Base-by-base conservation (phyloP, 1,140 invertebrate species). In the Idris sp. region DNA sequence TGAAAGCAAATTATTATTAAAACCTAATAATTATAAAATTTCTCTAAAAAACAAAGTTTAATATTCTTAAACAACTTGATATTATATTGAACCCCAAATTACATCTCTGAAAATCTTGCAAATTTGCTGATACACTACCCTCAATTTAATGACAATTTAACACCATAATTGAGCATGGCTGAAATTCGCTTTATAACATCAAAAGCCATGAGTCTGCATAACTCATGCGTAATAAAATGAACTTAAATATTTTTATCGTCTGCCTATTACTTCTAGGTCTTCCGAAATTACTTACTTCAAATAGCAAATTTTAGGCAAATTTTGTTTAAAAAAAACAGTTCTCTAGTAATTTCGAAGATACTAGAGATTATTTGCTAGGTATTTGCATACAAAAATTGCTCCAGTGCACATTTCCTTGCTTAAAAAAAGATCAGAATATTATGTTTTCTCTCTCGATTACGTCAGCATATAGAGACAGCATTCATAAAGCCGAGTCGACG, bases 401-500 rank as follows among this genome's bases (percentile, higher is more conserved):
- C 40, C 46, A 54, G 40, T 44, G 26, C 18, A 43, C 6, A 33
- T 58, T 56, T 26, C n/a, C n/a, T n/a, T n/a, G n/a, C n/a, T n/a
- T n/a, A n/a, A n/a, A n/a, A n/a, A n/a, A n/a, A n/a, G n/a, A n/a
- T n/a, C n/a, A n/a, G n/a, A n/a, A n/a, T n/a, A n/a, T n/a, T n/a
- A n/a, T n/a, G n/a, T 10, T 26, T 8, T 43, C 40, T 13, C 18
- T 26, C 4, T 26, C 22, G 40, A 43, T 26, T 43, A 26, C 19
- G 19, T 7, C n/a, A 1, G 5, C 40, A 10, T 53, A 33, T 40
- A 61, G 18, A 44, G 38, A 64, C 53, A 53, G 44, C 48, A 38
- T 28, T 43, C 36, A 64, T 53, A 64, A 43, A 64, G 36, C 59
- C 28, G n/a, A 18, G 46, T 48, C 48, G 48, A 53, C 40, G 48